Evolutionary conservation across 2,888 invertebrate genomes (phyloP).

Genomic region (Microctonus hyperodae): DNA sequence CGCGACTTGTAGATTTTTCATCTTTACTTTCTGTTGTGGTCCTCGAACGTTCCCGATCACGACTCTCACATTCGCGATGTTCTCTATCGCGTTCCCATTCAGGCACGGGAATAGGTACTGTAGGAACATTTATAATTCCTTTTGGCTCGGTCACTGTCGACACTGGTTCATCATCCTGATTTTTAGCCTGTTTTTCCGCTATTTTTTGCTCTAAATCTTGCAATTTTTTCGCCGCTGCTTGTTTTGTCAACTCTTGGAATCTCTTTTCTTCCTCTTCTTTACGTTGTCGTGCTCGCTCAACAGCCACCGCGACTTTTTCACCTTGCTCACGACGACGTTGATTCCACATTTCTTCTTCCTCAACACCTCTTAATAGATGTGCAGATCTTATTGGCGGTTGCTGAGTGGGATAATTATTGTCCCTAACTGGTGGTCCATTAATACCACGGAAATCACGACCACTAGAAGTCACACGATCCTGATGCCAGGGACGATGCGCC

Average conservation of each 20-base stretch:
- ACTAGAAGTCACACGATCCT: slow-evolving; percentile 33
- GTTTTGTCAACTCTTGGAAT: slow-evolving; percentile 71
- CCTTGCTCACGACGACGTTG: slow-evolving; percentile 74
- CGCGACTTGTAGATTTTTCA: slow-evolving; percentile 44
- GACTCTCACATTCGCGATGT: slow-evolving; percentile 60
- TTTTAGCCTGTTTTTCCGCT: slow-evolving; percentile 67
- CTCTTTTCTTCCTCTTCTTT: slow-evolving; percentile 90
- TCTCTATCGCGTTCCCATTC: slow-evolving; percentile 67
- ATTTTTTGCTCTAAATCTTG: slow-evolving; percentile 74
- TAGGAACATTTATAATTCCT: slow-evolving; percentile 63
- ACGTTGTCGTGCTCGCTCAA: slow-evolving; percentile 83
- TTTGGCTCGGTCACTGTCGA: slow-evolving; percentile 54
- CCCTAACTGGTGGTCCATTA: slow-evolving; percentile 49
- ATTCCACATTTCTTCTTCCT: slow-evolving; percentile 76
- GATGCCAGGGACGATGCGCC: slow-evolving; percentile 39
- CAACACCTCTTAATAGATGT: slow-evolving; percentile 58
- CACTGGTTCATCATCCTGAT: slow-evolving; percentile 53
- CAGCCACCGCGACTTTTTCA: slow-evolving; percentile 78
- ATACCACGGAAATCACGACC: slow-evolving; percentile 52
- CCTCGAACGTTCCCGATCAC: slow-evolving; percentile 62
- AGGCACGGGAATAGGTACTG: slow-evolving; percentile 65
- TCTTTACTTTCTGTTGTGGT: slow-evolving; percentile 58
- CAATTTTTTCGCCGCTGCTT: slow-evolving; percentile 72
- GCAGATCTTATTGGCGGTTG: slow-evolving; percentile 61
- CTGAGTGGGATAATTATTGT: slow-evolving; percentile 45